Percentiles rank a stretch among this genome's conserved stretches.
Conservation (phyloP, 2,113 vertebrate genomes). For the Halichoerus grypus region DNA sequence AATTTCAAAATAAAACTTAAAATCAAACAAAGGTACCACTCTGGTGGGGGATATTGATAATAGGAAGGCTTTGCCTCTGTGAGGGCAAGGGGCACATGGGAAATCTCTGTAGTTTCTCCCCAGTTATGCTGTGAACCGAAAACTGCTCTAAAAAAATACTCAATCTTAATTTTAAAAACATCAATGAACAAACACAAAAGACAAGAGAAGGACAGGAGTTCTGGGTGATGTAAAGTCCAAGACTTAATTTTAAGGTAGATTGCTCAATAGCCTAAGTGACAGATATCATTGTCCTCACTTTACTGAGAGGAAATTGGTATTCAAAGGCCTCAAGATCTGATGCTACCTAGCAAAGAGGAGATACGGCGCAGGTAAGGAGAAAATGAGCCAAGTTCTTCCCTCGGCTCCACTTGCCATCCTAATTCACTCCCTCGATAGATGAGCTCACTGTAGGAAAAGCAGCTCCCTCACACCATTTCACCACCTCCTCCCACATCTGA, state of each 20-base stretch:
- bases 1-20: constrained; percentile 49
- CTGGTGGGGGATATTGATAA: neutral
- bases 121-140: neutral
- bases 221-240: neutral
- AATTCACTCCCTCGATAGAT: constrained; percentile 28
- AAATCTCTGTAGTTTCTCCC: neutral
- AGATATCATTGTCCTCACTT: neutral
- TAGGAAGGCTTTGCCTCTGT: neutral
- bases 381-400: neutral
- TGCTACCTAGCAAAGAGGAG: neutral
- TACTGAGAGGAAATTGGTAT: neutral
- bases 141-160: neutral
- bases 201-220: neutral
- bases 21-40: neutral
- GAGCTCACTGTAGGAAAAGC: constrained; percentile 11
- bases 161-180: neutral
- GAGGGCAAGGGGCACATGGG: neutral
- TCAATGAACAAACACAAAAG: neutral
- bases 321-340: neutral
- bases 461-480: neutral
- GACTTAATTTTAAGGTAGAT: neutral
- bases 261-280: neutral
- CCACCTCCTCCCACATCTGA: neutral
- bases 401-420: neutral
- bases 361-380: neutral